Evolutionary conservation across 1,140 invertebrate genomes (phyloP).

Genomic region (Leptinotarsa undecemlineata): DNA sequence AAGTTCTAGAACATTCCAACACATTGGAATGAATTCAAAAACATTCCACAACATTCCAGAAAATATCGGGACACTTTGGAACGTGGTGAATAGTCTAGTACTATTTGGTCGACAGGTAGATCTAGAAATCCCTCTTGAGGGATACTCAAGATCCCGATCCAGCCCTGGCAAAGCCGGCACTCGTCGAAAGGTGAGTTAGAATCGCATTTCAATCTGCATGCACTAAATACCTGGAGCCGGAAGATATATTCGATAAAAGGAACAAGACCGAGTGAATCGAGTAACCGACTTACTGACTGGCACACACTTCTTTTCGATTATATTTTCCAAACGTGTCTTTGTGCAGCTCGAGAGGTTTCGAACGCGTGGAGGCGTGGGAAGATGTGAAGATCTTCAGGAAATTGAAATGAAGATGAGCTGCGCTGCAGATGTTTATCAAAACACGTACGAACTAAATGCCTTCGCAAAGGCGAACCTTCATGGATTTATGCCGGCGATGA

Average conservation of each 20-base stretch:
- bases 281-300: slow-evolving; percentile 22
- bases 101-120: no score
- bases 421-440: background rate
- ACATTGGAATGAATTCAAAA: no score
- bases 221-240: slow-evolving; percentile 11
- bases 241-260: slow-evolving; percentile 17
- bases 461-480: background rate
- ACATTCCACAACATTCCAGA: no score
- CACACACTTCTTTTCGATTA: slow-evolving; percentile 11
- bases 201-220: slow-evolving; percentile 25
- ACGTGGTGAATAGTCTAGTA: background rate
- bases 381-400: background rate
- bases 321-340: slow-evolving; percentile 26
- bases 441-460: background rate
- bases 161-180: background rate
- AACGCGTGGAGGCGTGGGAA: slow-evolving; percentile 1
- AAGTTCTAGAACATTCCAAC: no score
- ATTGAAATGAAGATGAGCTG: background rate
- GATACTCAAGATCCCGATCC: background rate
- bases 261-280: slow-evolving; percentile 19
- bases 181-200: slow-evolving; percentile 12
- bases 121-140: no score
- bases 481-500: no score
- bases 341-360: slow-evolving; percentile 13
- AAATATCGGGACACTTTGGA: background rate